Base-by-base conservation (phyloP, 1,140 invertebrate species). In the Drosophila obscura region DNA sequence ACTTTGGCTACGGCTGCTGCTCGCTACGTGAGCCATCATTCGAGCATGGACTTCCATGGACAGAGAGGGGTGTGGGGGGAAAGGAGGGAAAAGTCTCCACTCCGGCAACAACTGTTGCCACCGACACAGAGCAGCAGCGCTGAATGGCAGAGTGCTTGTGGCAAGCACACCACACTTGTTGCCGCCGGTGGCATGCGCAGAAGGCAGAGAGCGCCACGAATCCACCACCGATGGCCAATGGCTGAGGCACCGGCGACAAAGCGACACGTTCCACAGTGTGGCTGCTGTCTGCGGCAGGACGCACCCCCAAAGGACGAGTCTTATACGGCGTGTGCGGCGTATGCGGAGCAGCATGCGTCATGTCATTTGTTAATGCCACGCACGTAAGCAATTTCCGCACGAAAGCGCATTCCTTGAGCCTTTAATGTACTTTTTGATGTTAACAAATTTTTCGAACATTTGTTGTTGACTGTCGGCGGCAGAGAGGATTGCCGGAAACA, bases 351-450 rank as follows among this genome's bases (percentile, higher is more conserved):
- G 35, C 11, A 39, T 39, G 48, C 50, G 53, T 61, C 62, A 58
- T 73, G 81, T 67, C 77, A 85, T 84, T 85, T 87, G 78, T 78
- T 88, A 88, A 87, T 87, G 83, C 83, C 83, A 77, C 83, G 83
- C 83, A 87, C 83, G 83, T 88, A 87, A 88, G 83, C 83, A 87
- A 87, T 87, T 87, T 87, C 83, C 83, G 83, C 83, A 87, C 83
- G 83, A 87, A 87, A 87, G 83, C 83, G 83, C 83, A 87, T 87
- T 87, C 83, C 73, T 83, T 87, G 83, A 87, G 83, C 83, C 83
- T 87, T 87, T 87, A 87, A 87, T 87, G 83, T 87, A 87, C 83
- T 87, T 87, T 87, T 88, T 87, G 83, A 87, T 87, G 83, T 87
- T 87, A 87, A 87, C 83, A 87, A 87, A 87, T 87, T 87, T 85